These are phyloP conservation scores for Drosophila nebulosa DNA, from an alignment of 1,140 invertebrate species.

Conservation along the genomic window DNA sequence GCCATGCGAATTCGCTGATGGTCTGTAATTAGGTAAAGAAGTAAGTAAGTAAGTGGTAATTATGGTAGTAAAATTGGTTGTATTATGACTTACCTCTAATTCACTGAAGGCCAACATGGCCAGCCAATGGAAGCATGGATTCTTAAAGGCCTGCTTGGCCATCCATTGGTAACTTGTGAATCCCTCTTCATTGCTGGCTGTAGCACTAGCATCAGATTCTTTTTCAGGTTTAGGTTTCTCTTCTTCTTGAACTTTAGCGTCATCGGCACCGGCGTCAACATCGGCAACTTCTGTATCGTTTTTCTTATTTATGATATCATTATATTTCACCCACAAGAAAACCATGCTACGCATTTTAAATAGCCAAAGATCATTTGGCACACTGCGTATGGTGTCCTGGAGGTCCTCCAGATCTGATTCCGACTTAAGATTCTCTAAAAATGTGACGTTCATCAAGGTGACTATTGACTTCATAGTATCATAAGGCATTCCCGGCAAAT, in stretches of 20 bases:
- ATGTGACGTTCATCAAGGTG: slow-evolving; percentile 58
- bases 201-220: slow-evolving; percentile 11
- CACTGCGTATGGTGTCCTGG: slow-evolving; percentile 51
- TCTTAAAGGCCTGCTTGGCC: slow-evolving; percentile 53
- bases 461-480: slow-evolving; percentile 62
- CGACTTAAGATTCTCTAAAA: slow-evolving; percentile 50
- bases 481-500: slow-evolving; percentile 60
- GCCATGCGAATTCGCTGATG: slow-evolving; percentile 61
- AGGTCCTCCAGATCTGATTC: slow-evolving; percentile 38
- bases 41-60: slow-evolving; percentile 45
- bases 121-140: slow-evolving; percentile 58
- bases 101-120: slow-evolving; percentile 64
- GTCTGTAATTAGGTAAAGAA: slow-evolving; percentile 19
- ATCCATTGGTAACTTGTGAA: not conserved
- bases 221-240: not conserved
- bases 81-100: slow-evolving; percentile 33
- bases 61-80: not conserved
- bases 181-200: not conserved
- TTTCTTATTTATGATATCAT: slow-evolving; percentile 24
- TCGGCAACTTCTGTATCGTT: not conserved
- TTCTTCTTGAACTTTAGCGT: slow-evolving; percentile 4
- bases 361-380: slow-evolving; percentile 59
- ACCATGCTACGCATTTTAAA: slow-evolving; percentile 65
- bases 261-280: too few species aligned
- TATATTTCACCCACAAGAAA: slow-evolving; percentile 54